Evolutionary conservation across 2,888 invertebrate genomes (phyloP), one percentile per base, ranked within the genome.

Genomic region (Mimachlamys varia): DNA sequence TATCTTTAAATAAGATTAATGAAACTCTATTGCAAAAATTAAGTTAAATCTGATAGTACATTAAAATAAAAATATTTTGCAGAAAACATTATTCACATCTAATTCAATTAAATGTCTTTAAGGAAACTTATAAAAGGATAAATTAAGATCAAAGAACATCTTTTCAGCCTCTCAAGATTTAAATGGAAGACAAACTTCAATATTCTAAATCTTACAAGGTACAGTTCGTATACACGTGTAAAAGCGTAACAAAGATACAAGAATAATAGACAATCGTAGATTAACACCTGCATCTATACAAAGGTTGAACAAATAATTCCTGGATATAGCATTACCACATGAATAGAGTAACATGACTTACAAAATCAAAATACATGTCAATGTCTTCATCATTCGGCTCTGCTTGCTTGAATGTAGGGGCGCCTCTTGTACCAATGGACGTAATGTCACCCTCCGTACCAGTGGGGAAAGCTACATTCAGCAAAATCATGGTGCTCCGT

Each of bases 371-470:
- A 88, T 89, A 91, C 27, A 91, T n/a, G 17, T 89, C 88, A 17
- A 91, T 50, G 58, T 89, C 53, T 27, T 89, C 33, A 55, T 27
- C 89, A 17, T n/a, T 58, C 27, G 22, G n/a, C 50, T 89, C 89
- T 17, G 50, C 88, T 33, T 88, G 50, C 38, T 89, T 91, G 27
- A 44, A n/a, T 12, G 88, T 88, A 22, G 88, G 19, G 22, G 89
- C 27, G n/a, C 49, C 49, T 1, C 5, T 58, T 0, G 53, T 89
- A 27, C 89, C 76, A 5, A 89, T 17, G 15, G 89, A 49, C 0
- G n/a, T 13, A 12, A 91, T 22, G 37, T 89, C 89, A 33, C 87
- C 91, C 49, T 89, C 89, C 88, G 76, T 91, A n/a, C 91, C 91
- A 33, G 88, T 88, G 22, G 91, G 91, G 27, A 89, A 27, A n/a